Conservation (phyloP, 2,888 invertebrate species). For the Dexiosoma caninum region DNA sequence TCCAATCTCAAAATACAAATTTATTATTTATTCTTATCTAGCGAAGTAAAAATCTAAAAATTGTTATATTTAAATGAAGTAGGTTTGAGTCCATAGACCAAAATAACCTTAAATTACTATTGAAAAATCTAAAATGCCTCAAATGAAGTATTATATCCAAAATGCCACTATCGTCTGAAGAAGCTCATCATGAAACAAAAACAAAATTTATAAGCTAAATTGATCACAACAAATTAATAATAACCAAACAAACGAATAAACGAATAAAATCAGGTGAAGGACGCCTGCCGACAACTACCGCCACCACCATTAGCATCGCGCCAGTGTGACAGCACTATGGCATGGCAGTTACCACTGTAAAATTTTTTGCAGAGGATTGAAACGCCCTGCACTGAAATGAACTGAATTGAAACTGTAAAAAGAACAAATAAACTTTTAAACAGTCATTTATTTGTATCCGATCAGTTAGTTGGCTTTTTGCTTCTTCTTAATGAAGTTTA, state of each 20-base stretch:
- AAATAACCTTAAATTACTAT: too few species aligned
- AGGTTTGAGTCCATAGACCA: too few species aligned
- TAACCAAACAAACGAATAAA: slow-evolving; percentile 59
- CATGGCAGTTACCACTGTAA: slow-evolving; percentile 24
- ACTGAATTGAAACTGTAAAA: slow-evolving; percentile 46
- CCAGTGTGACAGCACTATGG: slow-evolving; percentile 20
- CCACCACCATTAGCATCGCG: slow-evolving; percentile 52
- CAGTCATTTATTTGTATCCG: slow-evolving; percentile 48
- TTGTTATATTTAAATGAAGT: too few species aligned
- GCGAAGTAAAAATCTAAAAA: too few species aligned
- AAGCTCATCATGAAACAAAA: slow-evolving; percentile 35
- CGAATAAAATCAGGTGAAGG: slow-evolving; percentile 66
- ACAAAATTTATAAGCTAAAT: slow-evolving; percentile 43
- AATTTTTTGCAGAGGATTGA: slow-evolving; percentile 54
- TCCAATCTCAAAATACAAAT: too few species aligned
- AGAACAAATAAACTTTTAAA: slow-evolving; percentile 51
- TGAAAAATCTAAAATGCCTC: not conserved
- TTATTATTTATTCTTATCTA: too few species aligned
- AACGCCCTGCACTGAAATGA: slow-evolving; percentile 61
- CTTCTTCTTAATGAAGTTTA: slow-evolving; percentile 25
- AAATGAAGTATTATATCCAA: not conserved
- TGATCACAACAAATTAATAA: slow-evolving; percentile 61
- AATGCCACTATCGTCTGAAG: slow-evolving; percentile 29
- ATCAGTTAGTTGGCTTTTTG: slow-evolving; percentile 20
- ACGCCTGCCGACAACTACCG: slow-evolving; percentile 61